phyloP scores from a whole-genome alignment of 2,113 vertebrate species.

The Leuciscus idus region DNA sequence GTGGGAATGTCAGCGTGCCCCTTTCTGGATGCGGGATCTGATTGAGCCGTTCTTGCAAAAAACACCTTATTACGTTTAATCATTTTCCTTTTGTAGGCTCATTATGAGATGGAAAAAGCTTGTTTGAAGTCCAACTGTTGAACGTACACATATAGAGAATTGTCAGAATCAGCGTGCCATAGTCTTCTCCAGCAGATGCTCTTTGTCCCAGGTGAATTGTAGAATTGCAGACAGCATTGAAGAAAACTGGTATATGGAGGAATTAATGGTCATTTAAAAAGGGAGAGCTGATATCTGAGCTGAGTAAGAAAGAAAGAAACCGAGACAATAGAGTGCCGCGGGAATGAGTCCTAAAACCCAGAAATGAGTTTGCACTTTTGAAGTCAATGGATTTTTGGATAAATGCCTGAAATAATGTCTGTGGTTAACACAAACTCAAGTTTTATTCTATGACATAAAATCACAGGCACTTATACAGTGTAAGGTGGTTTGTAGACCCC shows the following conservation, averaged over 20 bases:
- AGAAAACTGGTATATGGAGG: slow-evolving; percentile 1
- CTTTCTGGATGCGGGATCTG: neutral
- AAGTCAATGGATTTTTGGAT: neutral
- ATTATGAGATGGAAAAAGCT: neutral
- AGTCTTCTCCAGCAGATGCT: neutral
- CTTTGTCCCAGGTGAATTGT: neutral
- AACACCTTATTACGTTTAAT: neutral
- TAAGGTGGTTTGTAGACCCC: too few relatives aligned
- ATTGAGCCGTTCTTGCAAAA: neutral
- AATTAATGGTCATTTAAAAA: slow-evolving; percentile 4
- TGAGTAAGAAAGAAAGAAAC: neutral
- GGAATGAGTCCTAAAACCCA: neutral
- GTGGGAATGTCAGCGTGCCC: neutral
- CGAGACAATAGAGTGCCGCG: neutral
- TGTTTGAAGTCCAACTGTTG: neutral
- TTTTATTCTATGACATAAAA: too few relatives aligned
- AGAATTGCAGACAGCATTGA: neutral
- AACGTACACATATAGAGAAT: neutral
- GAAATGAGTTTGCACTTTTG: neutral
- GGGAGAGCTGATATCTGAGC: slow-evolving; percentile 14
- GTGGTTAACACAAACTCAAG: neutral
- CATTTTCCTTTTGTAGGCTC: neutral
- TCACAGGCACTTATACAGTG: too few relatives aligned
- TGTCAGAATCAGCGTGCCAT: neutral
- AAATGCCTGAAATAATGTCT: neutral